Conservation (phyloP, 2,113 vertebrate species). For the Sterrhoptilus dennistouni region DNA sequence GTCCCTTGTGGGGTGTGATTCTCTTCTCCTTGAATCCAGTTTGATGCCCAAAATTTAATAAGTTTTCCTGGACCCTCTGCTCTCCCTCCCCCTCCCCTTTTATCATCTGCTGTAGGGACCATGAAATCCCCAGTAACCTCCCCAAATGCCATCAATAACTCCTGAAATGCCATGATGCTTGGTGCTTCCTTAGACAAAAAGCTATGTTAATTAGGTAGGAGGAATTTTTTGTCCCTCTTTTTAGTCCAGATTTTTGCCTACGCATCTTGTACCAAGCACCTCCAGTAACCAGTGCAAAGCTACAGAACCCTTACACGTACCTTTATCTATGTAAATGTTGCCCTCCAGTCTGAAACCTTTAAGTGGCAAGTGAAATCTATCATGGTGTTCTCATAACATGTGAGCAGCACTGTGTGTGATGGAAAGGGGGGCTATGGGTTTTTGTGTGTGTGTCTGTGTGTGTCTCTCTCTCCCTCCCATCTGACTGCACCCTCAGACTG, state of each 20-base stretch:
- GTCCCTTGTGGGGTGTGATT: conserved; percentile 71
- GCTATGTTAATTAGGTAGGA: conserved; percentile 71
- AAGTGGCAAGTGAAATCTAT: conserved; percentile 60
- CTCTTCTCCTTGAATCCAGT: conserved; percentile 78
- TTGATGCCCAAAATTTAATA: conserved; percentile 80
- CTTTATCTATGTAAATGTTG: conserved; percentile 62
- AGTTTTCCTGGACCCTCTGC: conserved; percentile 73
- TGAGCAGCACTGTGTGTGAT: conserved; percentile 6
- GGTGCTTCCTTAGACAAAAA: conserved; percentile 72
- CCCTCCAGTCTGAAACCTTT: conserved; percentile 30
- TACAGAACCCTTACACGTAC: background rate
- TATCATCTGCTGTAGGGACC: conserved; percentile 72
- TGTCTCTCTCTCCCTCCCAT: background rate
- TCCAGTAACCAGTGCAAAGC: conserved; percentile 35
- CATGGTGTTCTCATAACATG: conserved; percentile 38
- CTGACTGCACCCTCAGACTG: conserved; percentile 50
- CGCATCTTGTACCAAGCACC: background rate
- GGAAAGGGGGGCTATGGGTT: background rate
- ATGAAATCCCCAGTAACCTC: conserved; percentile 72
- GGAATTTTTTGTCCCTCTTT: conserved; percentile 42
- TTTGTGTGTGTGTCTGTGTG: background rate
- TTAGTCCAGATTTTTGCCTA: conserved; percentile 54
- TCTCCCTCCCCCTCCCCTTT: conserved; percentile 68
- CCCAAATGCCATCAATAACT: conserved; percentile 77
- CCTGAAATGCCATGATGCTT: conserved; percentile 75